A percentile compares a stretch with the other conserved stretches of the same genome.
Evolutionary conservation across 64 coral and sea anemone genomes (phyloP).

Genomic region (Pachyseris speciosa): DNA sequence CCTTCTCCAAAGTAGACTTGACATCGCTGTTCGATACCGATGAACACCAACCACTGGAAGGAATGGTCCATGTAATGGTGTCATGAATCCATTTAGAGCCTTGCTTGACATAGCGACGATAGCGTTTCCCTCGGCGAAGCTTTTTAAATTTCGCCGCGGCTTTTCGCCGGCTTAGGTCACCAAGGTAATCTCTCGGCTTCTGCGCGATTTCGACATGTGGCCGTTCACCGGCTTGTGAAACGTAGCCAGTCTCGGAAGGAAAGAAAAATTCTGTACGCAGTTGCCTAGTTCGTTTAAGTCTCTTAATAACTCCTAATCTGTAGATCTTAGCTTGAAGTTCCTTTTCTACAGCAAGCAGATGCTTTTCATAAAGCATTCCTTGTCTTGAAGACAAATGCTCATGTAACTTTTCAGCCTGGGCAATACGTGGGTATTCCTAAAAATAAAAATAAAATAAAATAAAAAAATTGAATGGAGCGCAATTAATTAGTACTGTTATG

Average conservation of each 20-base stretch:
- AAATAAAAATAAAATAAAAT: no score
- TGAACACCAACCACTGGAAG: background rate
- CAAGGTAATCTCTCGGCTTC: background rate
- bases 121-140: background rate
- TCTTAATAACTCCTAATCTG: background rate
- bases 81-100: background rate
- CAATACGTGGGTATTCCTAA: background rate
- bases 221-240: background rate
- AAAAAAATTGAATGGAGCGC: no score
- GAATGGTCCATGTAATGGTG: constrained; percentile 18
- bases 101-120: background rate
- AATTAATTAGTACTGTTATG: no score
- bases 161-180: background rate
- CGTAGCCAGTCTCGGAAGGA: background rate
- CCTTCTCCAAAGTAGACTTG: background rate
- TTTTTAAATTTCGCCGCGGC: background rate
- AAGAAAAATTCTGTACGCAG: background rate
- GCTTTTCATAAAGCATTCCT: background rate
- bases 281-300: background rate
- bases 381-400: background rate
- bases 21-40: background rate
- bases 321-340: background rate
- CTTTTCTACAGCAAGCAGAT: background rate
- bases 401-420: background rate
- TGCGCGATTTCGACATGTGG: background rate